These are phyloP conservation scores for Notocelia uddmanniana DNA, from an alignment of 2,888 invertebrate genomes.

Conservation along the genomic window DNA sequence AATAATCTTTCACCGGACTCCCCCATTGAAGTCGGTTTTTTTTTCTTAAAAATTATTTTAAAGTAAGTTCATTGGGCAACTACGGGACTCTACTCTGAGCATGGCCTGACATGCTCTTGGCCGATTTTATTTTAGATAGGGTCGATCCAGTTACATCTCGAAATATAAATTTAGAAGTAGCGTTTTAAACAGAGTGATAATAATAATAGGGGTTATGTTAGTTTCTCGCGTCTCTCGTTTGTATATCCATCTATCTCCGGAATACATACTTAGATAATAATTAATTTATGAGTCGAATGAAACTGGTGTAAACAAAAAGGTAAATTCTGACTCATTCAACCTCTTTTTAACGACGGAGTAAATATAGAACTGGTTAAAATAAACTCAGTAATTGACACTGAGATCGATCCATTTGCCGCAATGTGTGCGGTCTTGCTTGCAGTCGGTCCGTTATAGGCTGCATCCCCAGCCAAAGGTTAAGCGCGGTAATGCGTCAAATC, in stretches of 20 bases:
- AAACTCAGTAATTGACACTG: constrained; percentile 70
- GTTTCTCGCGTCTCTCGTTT: neutral
- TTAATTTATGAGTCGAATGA: neutral
- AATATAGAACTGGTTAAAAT: constrained; percentile 61
- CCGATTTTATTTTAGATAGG: too few species aligned
- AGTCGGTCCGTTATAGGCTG: constrained; percentile 2
- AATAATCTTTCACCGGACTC: too few species aligned
- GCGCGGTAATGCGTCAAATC: constrained; percentile 48
- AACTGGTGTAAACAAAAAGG: constrained; percentile 16
- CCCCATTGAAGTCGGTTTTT: too few species aligned
- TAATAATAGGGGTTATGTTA: too few species aligned
- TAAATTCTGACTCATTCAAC: constrained; percentile 13
- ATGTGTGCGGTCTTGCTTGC: constrained; percentile 68
- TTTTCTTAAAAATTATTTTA: too few species aligned
- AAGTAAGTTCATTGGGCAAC: too few species aligned
- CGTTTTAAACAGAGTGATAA: too few species aligned
- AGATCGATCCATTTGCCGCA: constrained; percentile 63
- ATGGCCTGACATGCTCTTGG: too few species aligned
- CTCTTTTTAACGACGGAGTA: constrained; percentile 36
- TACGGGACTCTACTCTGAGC: too few species aligned
- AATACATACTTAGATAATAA: neutral
- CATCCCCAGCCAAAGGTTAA: constrained; percentile 22
- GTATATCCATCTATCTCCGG: neutral
- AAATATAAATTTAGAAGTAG: too few species aligned
- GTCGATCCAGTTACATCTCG: too few species aligned